Conservation (phyloP, 2,888 invertebrate genomes). For the Crocallis elinguaria region DNA sequence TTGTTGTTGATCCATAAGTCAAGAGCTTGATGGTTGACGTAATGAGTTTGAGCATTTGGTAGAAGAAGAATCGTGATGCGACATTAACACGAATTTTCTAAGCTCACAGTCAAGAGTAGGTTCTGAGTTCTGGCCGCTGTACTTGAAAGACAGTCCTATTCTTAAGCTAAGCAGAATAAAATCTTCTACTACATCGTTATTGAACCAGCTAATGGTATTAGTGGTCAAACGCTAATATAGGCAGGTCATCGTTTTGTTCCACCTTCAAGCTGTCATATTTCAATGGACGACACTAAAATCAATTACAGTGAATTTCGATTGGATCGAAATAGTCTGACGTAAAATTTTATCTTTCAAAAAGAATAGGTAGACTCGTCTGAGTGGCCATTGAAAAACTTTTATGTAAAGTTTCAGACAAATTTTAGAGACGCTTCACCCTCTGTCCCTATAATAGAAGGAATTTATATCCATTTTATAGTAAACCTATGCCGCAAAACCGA, state of each 20-base stretch:
- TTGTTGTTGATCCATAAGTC: no score
- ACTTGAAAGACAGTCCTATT: no score
- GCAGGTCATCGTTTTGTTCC: slow-evolving; percentile 29
- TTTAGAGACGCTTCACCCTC: slow-evolving; percentile 26
- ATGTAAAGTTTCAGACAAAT: slow-evolving; percentile 33
- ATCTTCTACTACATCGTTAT: no score
- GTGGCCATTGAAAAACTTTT: slow-evolving; percentile 29
- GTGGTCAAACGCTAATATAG: no score
- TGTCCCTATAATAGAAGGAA: slow-evolving; percentile 25
- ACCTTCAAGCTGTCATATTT: not conserved
- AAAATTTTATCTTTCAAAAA: slow-evolving; percentile 29
- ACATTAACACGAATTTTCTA: no score
- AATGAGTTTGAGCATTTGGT: no score
- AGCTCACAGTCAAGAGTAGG: no score
- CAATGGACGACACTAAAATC: slow-evolving; percentile 15
- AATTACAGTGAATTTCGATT: slow-evolving; percentile 18
- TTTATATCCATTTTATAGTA: slow-evolving; percentile 39
- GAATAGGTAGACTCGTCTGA: slow-evolving; percentile 6
- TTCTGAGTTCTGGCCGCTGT: no score
- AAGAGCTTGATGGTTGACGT: no score
- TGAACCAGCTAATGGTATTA: no score
- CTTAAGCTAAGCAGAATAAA: no score
- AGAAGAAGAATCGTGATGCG: no score
- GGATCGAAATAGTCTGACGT: slow-evolving; percentile 16
- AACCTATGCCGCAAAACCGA: slow-evolving; percentile 37